phyloP scores from a whole-genome alignment of 2,888 invertebrate species.

The Idaea straminata region DNA sequence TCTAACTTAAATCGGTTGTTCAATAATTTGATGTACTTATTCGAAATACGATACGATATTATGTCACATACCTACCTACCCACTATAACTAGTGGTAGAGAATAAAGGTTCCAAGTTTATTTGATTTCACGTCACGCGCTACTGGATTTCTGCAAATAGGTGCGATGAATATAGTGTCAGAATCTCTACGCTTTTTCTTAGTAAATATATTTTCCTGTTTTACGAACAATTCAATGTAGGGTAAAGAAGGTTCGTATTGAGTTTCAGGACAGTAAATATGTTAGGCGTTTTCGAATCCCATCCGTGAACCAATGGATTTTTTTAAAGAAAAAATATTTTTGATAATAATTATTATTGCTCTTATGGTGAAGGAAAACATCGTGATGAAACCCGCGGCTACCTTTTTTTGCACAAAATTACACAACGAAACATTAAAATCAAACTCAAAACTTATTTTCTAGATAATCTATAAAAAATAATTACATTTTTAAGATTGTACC shows the following conservation, averaged over 20 bases:
- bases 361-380: too few relatives aligned
- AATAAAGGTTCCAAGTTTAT: slow-evolving; percentile 12
- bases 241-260: neutral
- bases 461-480: too few relatives aligned
- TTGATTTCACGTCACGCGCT: slow-evolving; percentile 29
- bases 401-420: too few relatives aligned
- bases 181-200: neutral
- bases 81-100: neutral
- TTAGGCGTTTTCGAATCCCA: neutral
- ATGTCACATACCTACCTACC: neutral
- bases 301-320: too few relatives aligned
- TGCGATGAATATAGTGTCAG: slow-evolving; percentile 20
- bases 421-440: too few relatives aligned
- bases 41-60: neutral
- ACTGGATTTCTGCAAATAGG: slow-evolving; percentile 24
- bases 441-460: too few relatives aligned
- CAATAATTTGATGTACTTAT: neutral
- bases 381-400: too few relatives aligned
- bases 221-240: neutral
- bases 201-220: neutral
- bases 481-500: too few relatives aligned
- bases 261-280: neutral
- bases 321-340: too few relatives aligned
- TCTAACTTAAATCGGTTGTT: neutral
- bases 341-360: too few relatives aligned